Evolutionary conservation across 1,140 invertebrate species (phyloP).

Genomic region (Eulimnadia texana): DNA sequence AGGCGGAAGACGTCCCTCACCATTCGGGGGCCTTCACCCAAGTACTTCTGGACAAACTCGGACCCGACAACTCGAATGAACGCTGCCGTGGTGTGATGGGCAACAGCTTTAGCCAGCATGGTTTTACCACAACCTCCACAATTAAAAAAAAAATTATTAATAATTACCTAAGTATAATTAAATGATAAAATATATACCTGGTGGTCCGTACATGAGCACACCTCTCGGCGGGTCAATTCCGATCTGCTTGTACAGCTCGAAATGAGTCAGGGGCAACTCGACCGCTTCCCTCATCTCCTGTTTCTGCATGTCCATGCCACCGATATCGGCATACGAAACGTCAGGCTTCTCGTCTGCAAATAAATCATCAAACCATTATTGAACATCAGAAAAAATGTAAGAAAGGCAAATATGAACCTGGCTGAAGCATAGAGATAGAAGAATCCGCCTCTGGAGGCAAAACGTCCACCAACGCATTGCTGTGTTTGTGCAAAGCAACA

Average conservation of each 20-base stretch:
- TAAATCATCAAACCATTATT: slow-evolving; percentile 15
- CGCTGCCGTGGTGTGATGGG: slow-evolving; percentile 90
- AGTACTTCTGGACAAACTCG: slow-evolving; percentile 98
- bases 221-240: slow-evolving; percentile 91
- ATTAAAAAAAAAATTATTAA: background rate
- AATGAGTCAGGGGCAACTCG: slow-evolving; percentile 93
- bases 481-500: slow-evolving; percentile 94
- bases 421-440: slow-evolving; percentile 88
- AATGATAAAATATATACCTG: slow-evolving; percentile 31
- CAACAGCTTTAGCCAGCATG: slow-evolving; percentile 98
- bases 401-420: slow-evolving; percentile 38
- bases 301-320: slow-evolving; percentile 99
- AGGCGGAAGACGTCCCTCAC: slow-evolving; percentile 96
- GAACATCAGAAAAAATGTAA: slow-evolving; percentile 5
- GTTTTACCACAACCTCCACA: slow-evolving; percentile 77
- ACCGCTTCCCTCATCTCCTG: slow-evolving; percentile 98
- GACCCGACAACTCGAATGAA: slow-evolving; percentile 98
- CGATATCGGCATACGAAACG: slow-evolving; percentile 92
- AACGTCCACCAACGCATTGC: slow-evolving; percentile 93
- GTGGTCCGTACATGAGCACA: slow-evolving; percentile 96
- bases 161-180: background rate
- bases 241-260: slow-evolving; percentile 98
- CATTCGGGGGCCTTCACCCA: slow-evolving; percentile 98
- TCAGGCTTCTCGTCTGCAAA: slow-evolving; percentile 90
- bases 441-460: slow-evolving; percentile 95